These are phyloP conservation scores for Agonopterix arenella DNA, from an alignment of 2,888 invertebrate genomes.

Conservation along the genomic window DNA sequence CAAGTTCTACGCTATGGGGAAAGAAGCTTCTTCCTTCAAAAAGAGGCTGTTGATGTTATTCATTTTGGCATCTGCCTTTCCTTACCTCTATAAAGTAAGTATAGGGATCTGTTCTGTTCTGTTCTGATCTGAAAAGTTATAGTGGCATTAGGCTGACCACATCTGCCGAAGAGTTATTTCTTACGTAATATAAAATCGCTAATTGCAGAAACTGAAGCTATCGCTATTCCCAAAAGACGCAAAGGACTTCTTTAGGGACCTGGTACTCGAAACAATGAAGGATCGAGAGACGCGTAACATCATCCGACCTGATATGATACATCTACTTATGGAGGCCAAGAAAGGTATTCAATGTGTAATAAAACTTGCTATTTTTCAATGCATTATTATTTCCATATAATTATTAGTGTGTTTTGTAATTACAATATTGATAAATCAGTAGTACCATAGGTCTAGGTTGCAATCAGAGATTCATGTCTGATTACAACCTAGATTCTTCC, in stretches of 20 bases:
- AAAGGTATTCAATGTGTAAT: constrained; percentile 32
- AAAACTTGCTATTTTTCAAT: no score
- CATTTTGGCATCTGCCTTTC: constrained; percentile 14
- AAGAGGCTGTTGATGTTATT: constrained; percentile 18
- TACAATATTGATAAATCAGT: no score
- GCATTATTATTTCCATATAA: no score
- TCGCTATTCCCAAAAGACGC: constrained; percentile 23
- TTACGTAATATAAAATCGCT: not conserved
- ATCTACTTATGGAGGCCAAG: constrained; percentile 72
- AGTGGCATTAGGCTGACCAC: no score
- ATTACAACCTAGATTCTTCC: no score
- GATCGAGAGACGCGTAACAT: constrained; percentile 46
- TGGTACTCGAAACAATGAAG: constrained; percentile 53
- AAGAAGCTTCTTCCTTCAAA: constrained; percentile 38
- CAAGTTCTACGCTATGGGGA: constrained; percentile 70
- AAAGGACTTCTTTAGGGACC: constrained; percentile 37
- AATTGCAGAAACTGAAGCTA: constrained; percentile 26
- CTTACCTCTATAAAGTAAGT: constrained; percentile 18
- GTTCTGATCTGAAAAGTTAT: no score
- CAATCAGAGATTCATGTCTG: no score
- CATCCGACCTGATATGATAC: constrained; percentile 70
- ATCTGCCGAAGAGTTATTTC: not conserved
- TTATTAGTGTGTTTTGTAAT: no score
- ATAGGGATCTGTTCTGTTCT: no score
- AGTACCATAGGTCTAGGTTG: no score